Conservation (phyloP, 1,140 invertebrate species). For the Eciton burchellii region DNA sequence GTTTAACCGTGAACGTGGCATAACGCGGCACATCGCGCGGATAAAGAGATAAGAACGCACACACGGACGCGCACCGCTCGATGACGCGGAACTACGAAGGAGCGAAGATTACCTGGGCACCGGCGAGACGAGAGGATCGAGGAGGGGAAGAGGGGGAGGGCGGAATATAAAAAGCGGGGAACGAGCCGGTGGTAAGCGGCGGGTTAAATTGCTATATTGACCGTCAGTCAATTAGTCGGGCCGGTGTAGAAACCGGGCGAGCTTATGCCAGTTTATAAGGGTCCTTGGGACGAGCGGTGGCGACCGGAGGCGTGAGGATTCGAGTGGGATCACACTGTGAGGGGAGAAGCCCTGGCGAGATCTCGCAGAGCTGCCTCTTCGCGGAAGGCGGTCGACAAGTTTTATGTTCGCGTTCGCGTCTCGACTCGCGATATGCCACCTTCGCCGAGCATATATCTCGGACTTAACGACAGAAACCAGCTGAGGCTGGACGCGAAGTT, state of each 20-base stretch:
- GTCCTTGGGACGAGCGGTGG: constrained; percentile 60
- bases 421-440: constrained; percentile 53
- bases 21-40: constrained; percentile 2
- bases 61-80: constrained; percentile 3
- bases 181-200: constrained; percentile 60
- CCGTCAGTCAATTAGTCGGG: constrained; percentile 69
- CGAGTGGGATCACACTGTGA: constrained; percentile 56
- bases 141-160: neutral
- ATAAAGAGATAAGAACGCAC: constrained; percentile 32
- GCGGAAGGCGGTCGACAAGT: constrained; percentile 57
- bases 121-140: neutral
- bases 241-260: constrained; percentile 57
- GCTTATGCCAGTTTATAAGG: constrained; percentile 62
- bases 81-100: constrained; percentile 41
- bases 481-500: constrained; percentile 38
- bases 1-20: constrained; percentile 22
- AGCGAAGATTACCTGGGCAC: constrained; percentile 21
- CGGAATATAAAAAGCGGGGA: constrained; percentile 56
- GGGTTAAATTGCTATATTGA: constrained; percentile 73
- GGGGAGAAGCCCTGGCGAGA: constrained; percentile 54
- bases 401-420: constrained; percentile 45
- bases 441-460: constrained; percentile 52
- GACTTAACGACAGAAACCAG: constrained; percentile 54
- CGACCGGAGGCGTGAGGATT: constrained; percentile 57
- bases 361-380: constrained; percentile 47